Evolutionary conservation across 2,888 invertebrate genomes (phyloP).

Genomic region (Eupeodes luniger): DNA sequence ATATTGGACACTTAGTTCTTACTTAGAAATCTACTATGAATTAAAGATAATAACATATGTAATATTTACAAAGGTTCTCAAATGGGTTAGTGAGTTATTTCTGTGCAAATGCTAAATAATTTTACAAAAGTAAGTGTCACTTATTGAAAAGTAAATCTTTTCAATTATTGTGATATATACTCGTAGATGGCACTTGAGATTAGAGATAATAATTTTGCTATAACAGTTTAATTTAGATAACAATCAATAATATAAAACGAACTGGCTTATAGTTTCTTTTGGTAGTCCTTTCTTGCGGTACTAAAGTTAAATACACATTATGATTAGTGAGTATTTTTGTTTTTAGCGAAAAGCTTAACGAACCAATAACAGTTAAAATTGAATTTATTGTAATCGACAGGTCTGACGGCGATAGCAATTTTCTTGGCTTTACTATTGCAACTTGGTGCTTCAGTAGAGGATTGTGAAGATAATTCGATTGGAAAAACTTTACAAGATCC

Average conservation of each 20-base stretch:
- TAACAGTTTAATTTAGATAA: slow-evolving; percentile 29
- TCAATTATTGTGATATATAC: slow-evolving; percentile 4
- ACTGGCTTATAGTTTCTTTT: background rate
- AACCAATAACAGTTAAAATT: background rate
- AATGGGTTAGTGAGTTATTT: background rate
- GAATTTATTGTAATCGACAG: background rate
- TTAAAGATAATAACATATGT: background rate
- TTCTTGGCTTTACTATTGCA: background rate
- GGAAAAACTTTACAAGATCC: slow-evolving; percentile 65
- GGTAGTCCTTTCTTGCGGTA: slow-evolving; percentile 4
- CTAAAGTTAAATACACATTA: slow-evolving; percentile 8
- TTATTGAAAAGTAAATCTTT: background rate
- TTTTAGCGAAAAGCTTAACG: too few relatives aligned
- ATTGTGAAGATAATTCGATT: slow-evolving; percentile 31
- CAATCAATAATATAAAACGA: slow-evolving; percentile 36
- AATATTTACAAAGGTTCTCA: background rate
- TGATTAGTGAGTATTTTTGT: slow-evolving; percentile 31
- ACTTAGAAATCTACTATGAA: background rate
- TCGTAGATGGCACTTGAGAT: slow-evolving; percentile 5
- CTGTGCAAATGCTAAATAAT: background rate
- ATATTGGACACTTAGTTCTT: background rate
- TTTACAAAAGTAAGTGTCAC: background rate
- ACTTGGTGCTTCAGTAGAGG: slow-evolving; percentile 4
- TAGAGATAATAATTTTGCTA: background rate
- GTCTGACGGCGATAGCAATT: background rate